Conservation (phyloP, 2,888 invertebrate species). For the Chloroclysta siterata region DNA sequence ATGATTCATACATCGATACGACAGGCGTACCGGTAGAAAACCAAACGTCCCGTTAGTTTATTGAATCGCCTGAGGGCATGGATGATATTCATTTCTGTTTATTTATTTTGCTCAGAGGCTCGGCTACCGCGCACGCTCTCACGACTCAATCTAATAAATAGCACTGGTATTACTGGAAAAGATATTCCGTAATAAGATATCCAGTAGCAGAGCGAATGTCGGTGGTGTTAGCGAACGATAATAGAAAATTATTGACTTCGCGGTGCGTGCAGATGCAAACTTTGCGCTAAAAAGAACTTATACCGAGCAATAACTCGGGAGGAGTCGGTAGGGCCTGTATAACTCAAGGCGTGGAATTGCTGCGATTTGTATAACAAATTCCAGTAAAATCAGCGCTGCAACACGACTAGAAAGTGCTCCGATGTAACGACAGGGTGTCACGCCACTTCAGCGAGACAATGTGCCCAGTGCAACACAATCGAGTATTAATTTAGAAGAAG, state of each 20-base stretch:
- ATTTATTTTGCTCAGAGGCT: conserved; percentile 69
- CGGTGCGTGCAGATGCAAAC: conserved; percentile 44
- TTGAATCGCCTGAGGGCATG: conserved; percentile 50
- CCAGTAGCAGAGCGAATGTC: conserved; percentile 68
- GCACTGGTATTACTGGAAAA: conserved; percentile 68
- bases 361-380: conserved; percentile 55
- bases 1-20: conserved; percentile 26
- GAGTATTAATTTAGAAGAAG: conserved; percentile 72
- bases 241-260: conserved; percentile 66
- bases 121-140: conserved; percentile 72
- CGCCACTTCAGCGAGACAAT: conserved; percentile 64
- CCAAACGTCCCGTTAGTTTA: conserved; percentile 57
- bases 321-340: conserved; percentile 14
- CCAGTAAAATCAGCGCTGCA: conserved; percentile 53
- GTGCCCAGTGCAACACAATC: conserved; percentile 66
- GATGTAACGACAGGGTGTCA: conserved; percentile 69
- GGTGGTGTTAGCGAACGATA: conserved; percentile 62
- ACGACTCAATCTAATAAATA: conserved; percentile 84
- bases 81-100: conserved; percentile 64
- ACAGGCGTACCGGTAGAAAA: conserved; percentile 40
- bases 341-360: conserved; percentile 38
- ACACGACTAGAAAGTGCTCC: conserved; percentile 70
- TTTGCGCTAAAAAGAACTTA: conserved; percentile 38
- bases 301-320: conserved; percentile 30
- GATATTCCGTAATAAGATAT: conserved; percentile 78